These are phyloP conservation scores for Heliconius hortense DNA, from an alignment of 2,888 invertebrate genomes.

Conservation along the genomic window DNA sequence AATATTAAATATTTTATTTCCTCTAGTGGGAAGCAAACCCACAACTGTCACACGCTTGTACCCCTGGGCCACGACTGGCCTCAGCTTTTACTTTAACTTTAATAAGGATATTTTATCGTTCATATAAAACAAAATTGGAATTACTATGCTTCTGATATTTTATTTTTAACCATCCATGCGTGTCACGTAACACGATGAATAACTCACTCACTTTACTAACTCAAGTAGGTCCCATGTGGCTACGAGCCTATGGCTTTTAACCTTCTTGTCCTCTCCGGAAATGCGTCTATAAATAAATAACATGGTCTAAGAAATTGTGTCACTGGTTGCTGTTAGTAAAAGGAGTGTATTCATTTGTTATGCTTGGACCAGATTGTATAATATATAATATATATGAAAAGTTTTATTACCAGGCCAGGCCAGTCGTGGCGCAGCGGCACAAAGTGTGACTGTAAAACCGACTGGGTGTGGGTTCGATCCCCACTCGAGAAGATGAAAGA, in stretches of 20 bases:
- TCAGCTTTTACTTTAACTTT: background rate
- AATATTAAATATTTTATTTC: no score
- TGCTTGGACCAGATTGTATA: background rate
- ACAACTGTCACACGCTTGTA: no score
- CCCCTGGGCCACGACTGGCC: no score
- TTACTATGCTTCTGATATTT: background rate
- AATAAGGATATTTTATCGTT: background rate
- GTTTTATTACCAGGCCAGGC: no score
- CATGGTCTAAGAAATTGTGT: background rate
- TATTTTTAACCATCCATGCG: background rate
- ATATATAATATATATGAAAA: no score
- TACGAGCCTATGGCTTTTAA: slow-evolving; percentile 18
- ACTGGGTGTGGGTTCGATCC: no score
- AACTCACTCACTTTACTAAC: slow-evolving; percentile 21
- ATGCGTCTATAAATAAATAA: slow-evolving; percentile 15
- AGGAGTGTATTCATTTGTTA: background rate
- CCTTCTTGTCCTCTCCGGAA: slow-evolving; percentile 11
- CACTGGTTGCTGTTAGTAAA: background rate
- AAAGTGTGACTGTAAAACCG: no score
- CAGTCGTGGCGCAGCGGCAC: no score
- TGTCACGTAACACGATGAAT: slow-evolving; percentile 22
- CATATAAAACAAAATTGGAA: background rate
- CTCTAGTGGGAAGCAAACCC: no score
- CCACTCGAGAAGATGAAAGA: no score
- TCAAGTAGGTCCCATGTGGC: slow-evolving; percentile 24